Evolutionary conservation across 92 coral and sea anemone species (phyloP).

Genomic region (Heteractis magnifica): DNA sequence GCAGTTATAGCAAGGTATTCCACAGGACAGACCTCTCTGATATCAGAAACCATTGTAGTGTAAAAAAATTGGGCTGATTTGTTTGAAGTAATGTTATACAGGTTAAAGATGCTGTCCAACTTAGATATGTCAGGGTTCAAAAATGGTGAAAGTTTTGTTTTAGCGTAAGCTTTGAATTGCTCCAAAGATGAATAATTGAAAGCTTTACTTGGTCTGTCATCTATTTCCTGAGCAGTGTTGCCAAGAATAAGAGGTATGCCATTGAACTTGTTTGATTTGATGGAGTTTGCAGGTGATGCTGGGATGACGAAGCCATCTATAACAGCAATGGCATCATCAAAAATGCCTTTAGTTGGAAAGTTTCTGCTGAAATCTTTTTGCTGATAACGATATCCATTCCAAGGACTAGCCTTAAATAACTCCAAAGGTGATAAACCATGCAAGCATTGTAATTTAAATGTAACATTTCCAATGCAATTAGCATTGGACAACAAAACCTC

Average conservation of each 20-base stretch:
- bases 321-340: constrained; percentile 61
- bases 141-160: constrained; percentile 48
- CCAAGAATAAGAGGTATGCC: constrained; percentile 66
- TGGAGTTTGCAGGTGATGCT: constrained; percentile 54
- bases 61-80: constrained; percentile 29
- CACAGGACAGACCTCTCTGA: constrained; percentile 55
- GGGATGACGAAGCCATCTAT: constrained; percentile 61
- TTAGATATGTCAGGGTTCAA: constrained; percentile 8
- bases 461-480: constrained; percentile 35
- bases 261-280: constrained; percentile 39
- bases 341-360: constrained; percentile 52
- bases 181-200: constrained; percentile 36
- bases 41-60: constrained; percentile 55
- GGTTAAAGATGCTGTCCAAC: constrained; percentile 23
- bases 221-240: constrained; percentile 64
- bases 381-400: constrained; percentile 65
- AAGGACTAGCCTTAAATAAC: constrained; percentile 57
- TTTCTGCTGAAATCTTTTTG: constrained; percentile 38
- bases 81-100: constrained; percentile 41
- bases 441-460: constrained; percentile 36
- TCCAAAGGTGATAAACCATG: constrained; percentile 27
- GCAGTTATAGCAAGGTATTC: constrained; percentile 51
- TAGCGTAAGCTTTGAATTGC: constrained; percentile 30
- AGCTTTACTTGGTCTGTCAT: constrained; percentile 27
- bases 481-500: constrained; percentile 45